Base-by-base conservation (phyloP, 2,797 vertebrate genomes). In the Malacoraja senta region DNA sequence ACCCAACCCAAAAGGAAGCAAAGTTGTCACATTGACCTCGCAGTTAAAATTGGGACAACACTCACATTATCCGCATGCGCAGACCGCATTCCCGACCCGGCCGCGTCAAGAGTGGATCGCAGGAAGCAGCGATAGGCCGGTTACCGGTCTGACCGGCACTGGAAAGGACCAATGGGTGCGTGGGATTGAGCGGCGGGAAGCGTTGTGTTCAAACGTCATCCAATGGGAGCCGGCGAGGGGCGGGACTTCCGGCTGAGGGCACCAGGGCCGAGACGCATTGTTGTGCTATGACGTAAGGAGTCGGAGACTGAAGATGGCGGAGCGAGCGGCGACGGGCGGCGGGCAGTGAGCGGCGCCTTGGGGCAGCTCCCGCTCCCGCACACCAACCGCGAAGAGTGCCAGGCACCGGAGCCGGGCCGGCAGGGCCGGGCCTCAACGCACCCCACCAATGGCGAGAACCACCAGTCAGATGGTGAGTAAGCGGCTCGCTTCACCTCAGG, bases 271-370 rank as follows among this genome's bases (percentile, higher is more conserved):
- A 9, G 61, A 32, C 84, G 61, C 84, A 65, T 88, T 88, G 84
- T 88, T 88, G 84, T 88, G 84, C 84, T 88, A 88, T 88, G 84
- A 88, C 84, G 84, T 88, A 88, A 88, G 84, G 84, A 83, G 81
- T 83, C 80, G 81, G 79, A 86, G 83, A 86, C 53, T 10, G 58
- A 88, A 88, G 61, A 88, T 88, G 84, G 84, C 84, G 83, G 83
- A 86, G 61, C 12, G 13, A 63, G 61, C 61, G 26, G 29, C 83
- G 9, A n/a, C 61, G 6, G 6, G 53, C 12, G 29, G 83, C 29
- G 58, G 84, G 15, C 61, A 32, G 84, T 65, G 84, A 65, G 13
- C 58, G 29, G 26, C 8, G 24, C 53, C 83, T 12, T 26, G 26
- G 80, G 68, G 2, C 71, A 74, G 71, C 71, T 19, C 71, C 24